Evolutionary conservation across 2,888 invertebrate genomes (phyloP).

Genomic region (Horisme vitalbata): DNA sequence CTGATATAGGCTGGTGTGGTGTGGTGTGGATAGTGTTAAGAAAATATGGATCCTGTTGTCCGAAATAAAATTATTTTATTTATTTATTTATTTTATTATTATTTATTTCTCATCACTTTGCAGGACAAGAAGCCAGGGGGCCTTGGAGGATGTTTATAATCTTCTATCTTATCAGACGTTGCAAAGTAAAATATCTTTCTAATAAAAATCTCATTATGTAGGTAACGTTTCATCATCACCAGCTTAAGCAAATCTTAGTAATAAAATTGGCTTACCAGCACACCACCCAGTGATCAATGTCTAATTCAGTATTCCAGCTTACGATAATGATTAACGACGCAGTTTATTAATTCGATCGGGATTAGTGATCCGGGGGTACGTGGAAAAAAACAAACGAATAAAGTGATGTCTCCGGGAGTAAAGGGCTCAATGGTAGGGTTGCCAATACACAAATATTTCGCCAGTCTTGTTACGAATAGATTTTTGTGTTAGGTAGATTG

Average conservation of each 20-base stretch:
- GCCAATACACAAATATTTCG: neutral
- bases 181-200: too few relatives aligned
- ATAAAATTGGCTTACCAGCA: slow-evolving; percentile 57
- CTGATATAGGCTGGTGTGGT: too few relatives aligned
- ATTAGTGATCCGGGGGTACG: slow-evolving; percentile 68
- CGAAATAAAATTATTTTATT: too few relatives aligned
- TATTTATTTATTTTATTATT: too few relatives aligned
- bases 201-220: slow-evolving; percentile 38
- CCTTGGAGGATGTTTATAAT: too few relatives aligned
- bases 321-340: slow-evolving; percentile 81
- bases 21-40: too few relatives aligned
- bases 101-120: too few relatives aligned
- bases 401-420: slow-evolving; percentile 53
- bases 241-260: slow-evolving; percentile 34
- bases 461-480: too few relatives aligned
- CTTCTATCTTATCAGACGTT: too few relatives aligned
- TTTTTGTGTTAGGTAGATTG: too few relatives aligned
- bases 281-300: slow-evolving; percentile 77
- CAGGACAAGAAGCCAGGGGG: too few relatives aligned
- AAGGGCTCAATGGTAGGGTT: slow-evolving; percentile 26
- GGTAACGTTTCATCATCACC: slow-evolving; percentile 18
- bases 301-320: slow-evolving; percentile 77
- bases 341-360: slow-evolving; percentile 80
- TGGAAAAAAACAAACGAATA: slow-evolving; percentile 78
- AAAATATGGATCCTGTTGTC: too few relatives aligned